Base-by-base conservation (phyloP, 2,888 invertebrate species). In the Pinctada fucata region DNA sequence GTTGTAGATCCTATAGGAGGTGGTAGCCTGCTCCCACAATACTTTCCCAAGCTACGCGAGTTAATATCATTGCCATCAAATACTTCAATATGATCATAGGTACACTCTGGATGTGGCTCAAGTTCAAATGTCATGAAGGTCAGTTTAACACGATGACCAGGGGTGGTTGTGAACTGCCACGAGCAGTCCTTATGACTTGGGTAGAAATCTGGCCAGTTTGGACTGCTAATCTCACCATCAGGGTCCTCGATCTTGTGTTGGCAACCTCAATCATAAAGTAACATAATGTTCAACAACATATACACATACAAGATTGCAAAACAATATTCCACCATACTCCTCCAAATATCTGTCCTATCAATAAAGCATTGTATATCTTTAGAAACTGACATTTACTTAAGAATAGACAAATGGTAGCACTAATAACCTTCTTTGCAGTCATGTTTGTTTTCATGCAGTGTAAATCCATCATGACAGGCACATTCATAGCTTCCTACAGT, bases 131-230 rank as follows among this genome's bases (percentile, higher is more conserved):
- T 96, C 88, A 96, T 95, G 93, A 99, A 99, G 84, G 95, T 96
- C 88, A 99, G 93, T 93, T 97, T 97, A 82, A 99, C 97, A 71
- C 99, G 95, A 92, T 99, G 99, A 1, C 99, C 99, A 0, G 98
- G 97, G 0, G 97, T 98, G 0, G 99, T 98, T 0, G 96, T 96
- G 91, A 99, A 97, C 88, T 98, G 97, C 99, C 99, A 99, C 6
- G 98, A 97, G 92, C 99, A 99, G 92, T 98, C 98, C 90, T 98
- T 96, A 88, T 96, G 94, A 75, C 96, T 95, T 66, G 97, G 96
- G 93, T 98, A 98, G 78, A 89, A 94, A 85, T 97, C 96, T 0
- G 98, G 98, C 92, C 96, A 97, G 93, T 97, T 97, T 0, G 98
- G 98, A 89, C 97, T 97, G 82, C 95, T 95, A 83, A 98, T 96